These are phyloP conservation scores for Pseudochirops corinnae DNA, from an alignment of 2,797 vertebrate genomes.

Conservation along the genomic window DNA sequence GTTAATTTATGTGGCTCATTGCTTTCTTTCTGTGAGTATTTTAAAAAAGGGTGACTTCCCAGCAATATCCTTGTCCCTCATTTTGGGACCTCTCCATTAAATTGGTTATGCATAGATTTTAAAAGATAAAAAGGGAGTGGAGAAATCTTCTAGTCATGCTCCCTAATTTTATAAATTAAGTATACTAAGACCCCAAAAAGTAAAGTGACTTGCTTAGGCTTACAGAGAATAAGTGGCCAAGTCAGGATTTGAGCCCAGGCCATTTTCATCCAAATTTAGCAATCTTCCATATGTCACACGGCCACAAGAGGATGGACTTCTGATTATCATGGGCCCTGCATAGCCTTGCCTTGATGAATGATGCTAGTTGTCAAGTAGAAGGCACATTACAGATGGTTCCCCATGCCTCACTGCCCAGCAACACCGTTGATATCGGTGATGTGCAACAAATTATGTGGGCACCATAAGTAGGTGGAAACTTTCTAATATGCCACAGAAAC, in stretches of 20 bases:
- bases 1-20: slow-evolving; percentile 24
- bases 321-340: slow-evolving; percentile 37
- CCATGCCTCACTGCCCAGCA: slow-evolving; percentile 54
- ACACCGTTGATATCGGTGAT: slow-evolving; percentile 61
- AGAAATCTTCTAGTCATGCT: neutral
- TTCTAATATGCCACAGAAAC: slow-evolving; percentile 84
- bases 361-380: slow-evolving; percentile 56
- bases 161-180: neutral
- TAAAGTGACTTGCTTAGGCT: neutral
- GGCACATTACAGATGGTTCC: slow-evolving; percentile 68
- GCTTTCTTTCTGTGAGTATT: neutral
- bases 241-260: neutral
- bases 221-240: neutral
- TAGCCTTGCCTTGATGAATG: slow-evolving; percentile 40
- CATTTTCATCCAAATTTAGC: neutral
- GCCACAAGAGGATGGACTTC: slow-evolving; percentile 41
- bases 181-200: neutral
- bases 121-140: neutral
- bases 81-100: neutral
- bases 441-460: slow-evolving; percentile 66
- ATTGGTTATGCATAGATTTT: neutral
- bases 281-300: neutral
- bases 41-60: neutral
- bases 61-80: neutral
- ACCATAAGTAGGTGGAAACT: slow-evolving; percentile 84